Evolutionary conservation across 2,797 vertebrate species (phyloP), one percentile per base, ranked within the genome.

Genomic region (Gambusia yucatana): DNA sequence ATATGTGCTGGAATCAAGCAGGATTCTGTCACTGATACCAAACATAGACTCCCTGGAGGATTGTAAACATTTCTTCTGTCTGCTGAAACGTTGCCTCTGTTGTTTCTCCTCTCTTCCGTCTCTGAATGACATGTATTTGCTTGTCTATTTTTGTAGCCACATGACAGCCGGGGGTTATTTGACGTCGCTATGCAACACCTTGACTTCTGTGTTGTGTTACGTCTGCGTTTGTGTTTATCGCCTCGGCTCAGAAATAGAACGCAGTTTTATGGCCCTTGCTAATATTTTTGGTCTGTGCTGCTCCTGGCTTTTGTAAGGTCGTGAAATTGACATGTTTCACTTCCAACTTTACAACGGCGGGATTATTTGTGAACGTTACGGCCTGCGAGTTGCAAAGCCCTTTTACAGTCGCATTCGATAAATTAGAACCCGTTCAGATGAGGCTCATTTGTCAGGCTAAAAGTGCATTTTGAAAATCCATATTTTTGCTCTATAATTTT

Each of bases 181-280:
- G 73, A 43, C 65, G 50, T n/a, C 47, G 52, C 63, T 28, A 30
- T 70, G 28, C 7, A 39, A 65, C 76, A 83, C 76, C 30, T 70
- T 80, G 77, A 77, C 75, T 76, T 74, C 22, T 71, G n/a, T 72
- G 70, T 61, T 55, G 67, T 84, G 57, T 85, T 80, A 81, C 82
- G 74, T 87, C 63, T 79, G 57, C 75, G 81, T 85, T 80, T 79
- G 57, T 75, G 81, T 85, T 81, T 77, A 81, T 72, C 59, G 2
- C 77, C 70, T 74, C 20, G 44, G 73, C 80, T 48, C 77, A 73
- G 82, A 79, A 72, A 79, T 76, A 82, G 71, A 72, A 22, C 41
- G 8, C 61, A 72, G 67, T 76, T 70, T 82, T 76, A 76, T 76
- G 57, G 72, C 20, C 43, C 11, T 28, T 67, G 41, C 75, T 36